Percentiles rank a stretch among this genome's conserved stretches.
Conservation (phyloP, 1,140 invertebrate genomes). For the Ridgeia piscesae region DNA sequence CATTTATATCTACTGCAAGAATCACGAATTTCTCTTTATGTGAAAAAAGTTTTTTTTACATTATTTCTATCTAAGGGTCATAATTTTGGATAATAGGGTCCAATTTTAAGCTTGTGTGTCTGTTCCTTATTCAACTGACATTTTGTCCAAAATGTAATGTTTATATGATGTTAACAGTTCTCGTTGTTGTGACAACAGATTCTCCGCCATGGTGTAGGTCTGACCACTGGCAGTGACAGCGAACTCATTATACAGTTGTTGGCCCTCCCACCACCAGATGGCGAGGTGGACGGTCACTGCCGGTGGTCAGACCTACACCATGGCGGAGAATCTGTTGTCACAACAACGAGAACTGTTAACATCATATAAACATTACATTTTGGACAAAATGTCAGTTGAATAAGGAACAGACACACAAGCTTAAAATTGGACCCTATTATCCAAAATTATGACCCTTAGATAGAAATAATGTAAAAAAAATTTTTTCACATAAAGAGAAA, state of each 20-base stretch:
- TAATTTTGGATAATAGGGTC: too few species aligned
- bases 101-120: too few species aligned
- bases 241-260: slow-evolving; percentile 95
- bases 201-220: slow-evolving; percentile 82
- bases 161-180: neutral
- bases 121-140: too few species aligned
- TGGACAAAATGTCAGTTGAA: too few species aligned
- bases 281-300: slow-evolving; percentile 81
- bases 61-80: too few species aligned
- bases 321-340: slow-evolving; percentile 74
- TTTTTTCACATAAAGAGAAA: neutral
- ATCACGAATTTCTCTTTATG: neutral
- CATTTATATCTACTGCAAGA: neutral
- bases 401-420: too few species aligned
- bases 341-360: neutral
- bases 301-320: slow-evolving; percentile 90
- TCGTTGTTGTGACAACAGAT: slow-evolving; percentile 64
- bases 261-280: slow-evolving; percentile 86
- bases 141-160: too few species aligned
- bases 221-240: slow-evolving; percentile 93
- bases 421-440: too few species aligned
- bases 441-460: too few species aligned
- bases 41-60: too few species aligned
- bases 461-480: too few species aligned
- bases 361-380: neutral